phyloP scores from a whole-genome alignment of 2,797 vertebrate genomes.

The Yasuhikotakia modesta region DNA sequence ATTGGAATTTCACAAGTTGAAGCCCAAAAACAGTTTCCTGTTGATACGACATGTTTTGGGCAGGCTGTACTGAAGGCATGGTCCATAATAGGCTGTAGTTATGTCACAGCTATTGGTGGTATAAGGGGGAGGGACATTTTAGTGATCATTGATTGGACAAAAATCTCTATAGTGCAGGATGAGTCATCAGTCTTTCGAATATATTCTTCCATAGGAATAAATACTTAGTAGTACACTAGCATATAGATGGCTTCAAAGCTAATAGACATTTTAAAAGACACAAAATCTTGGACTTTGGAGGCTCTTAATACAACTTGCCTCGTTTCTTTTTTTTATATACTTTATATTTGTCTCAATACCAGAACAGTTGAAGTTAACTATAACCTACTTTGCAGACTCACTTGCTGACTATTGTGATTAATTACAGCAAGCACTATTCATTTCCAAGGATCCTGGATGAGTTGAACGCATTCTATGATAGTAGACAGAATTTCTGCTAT shows the following conservation, averaged over 20 bases:
- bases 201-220: neutral
- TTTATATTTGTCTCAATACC: neutral
- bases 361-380: neutral
- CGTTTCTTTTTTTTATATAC: neutral
- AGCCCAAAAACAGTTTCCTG: too few species aligned
- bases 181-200: neutral
- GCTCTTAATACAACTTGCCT: neutral
- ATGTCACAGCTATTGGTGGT: too few species aligned
- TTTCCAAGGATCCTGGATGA: constrained; percentile 28
- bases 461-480: neutral
- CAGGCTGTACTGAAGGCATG: too few species aligned
- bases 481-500: constrained; percentile 9
- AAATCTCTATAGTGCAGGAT: neutral
- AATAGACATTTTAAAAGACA: neutral
- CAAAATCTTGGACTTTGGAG: neutral
- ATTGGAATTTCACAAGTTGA: too few species aligned
- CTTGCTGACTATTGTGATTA: constrained; percentile 31
- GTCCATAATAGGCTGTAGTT: too few species aligned
- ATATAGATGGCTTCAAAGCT: neutral
- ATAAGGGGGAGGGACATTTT: neutral
- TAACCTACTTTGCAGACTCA: constrained; percentile 5
- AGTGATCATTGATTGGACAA: neutral
- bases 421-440: constrained; percentile 26
- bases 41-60: too few species aligned
- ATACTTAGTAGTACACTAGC: neutral